Evolutionary conservation across 2,113 vertebrate species (phyloP).

Genomic region (Mobula birostris): DNA sequence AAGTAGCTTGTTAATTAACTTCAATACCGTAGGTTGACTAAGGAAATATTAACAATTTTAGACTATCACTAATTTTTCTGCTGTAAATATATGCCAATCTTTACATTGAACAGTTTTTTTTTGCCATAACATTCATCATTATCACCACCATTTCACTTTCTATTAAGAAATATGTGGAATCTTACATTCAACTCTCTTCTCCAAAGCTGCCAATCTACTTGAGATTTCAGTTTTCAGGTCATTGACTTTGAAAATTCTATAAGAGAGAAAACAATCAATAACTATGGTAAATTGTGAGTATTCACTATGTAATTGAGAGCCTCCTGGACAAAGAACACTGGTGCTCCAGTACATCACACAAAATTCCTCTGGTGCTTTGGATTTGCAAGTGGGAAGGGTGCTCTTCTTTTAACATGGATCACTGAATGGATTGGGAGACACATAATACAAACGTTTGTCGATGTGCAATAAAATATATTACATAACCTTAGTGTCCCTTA

Average conservation of each 20-base stretch:
- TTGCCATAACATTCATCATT: not conserved
- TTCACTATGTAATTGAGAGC: not conserved
- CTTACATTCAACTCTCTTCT: constrained; percentile 81
- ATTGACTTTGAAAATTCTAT: constrained; percentile 82
- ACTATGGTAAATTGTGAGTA: not conserved
- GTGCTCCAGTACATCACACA: not conserved
- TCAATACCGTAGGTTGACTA: not conserved
- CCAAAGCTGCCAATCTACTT: constrained; percentile 79
- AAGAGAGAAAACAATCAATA: constrained; percentile 10
- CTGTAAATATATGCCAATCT: not conserved
- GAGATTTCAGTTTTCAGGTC: constrained; percentile 83
- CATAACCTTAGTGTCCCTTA: not conserved
- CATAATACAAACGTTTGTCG: not conserved
- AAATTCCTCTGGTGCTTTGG: not conserved
- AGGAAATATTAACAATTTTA: not conserved
- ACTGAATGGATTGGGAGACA: not conserved
- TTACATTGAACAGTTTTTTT: not conserved
- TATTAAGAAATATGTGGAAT: not conserved
- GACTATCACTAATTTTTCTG: not conserved
- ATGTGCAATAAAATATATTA: not conserved
- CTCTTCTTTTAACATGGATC: not conserved
- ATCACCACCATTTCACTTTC: not conserved
- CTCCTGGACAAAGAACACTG: not conserved
- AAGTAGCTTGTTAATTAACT: not conserved
- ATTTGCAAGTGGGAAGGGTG: not conserved